Evolutionary conservation across 2,888 invertebrate species (phyloP), one percentile per base, ranked within the genome.

Genomic region (Drosophila helvetica): DNA sequence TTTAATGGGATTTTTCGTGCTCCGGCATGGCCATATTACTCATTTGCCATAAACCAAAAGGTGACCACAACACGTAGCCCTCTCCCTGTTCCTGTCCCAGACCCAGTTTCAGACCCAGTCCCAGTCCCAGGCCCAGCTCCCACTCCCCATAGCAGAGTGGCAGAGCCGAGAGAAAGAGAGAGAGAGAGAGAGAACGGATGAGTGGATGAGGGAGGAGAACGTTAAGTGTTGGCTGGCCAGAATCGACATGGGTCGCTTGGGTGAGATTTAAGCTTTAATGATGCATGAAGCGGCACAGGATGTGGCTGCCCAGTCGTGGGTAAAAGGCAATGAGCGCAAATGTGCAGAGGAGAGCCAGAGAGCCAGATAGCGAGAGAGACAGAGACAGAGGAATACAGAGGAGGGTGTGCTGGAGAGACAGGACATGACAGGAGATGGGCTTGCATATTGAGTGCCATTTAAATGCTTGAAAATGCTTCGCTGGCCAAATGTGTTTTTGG

Each of bases 191-290:
- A 38, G 38, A 38, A n/a, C 48, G 8, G 60, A 60, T 50, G 63
- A 51, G 57, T 47, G 68, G 67, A 53, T 52, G 53, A 66, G 71
- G 47, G 42, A 10, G 56, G 56, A 22, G 63, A 45, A 71, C 72
- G 77, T 87, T 87, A 82, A 82, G 82, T 86, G 82, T 85, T 82
- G 79, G 70, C 79, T 84, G 84, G 70, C 70, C 70, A 61, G 73
- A 78, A 75, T 84, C 81, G 82, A 82, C 87, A 84, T 86, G 82
- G 82, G 82, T 80, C 86, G 79, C 81, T 70, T 82, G 87, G 88
- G 85, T 85, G 85, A 88, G 85, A 88, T 85, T 85, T 88, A 88
- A 88, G 88, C 84, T 85, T 85, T 84, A 85, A 85, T 88, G 88
- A 85, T 85, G 85, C 85, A 85, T 85, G 85, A 85, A 85, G 87